A percentile compares a stretch with the other conserved stretches of the same genome.
phyloP scores from a whole-genome alignment of 2,888 invertebrate species.

The Herminia tarsipennalis region DNA sequence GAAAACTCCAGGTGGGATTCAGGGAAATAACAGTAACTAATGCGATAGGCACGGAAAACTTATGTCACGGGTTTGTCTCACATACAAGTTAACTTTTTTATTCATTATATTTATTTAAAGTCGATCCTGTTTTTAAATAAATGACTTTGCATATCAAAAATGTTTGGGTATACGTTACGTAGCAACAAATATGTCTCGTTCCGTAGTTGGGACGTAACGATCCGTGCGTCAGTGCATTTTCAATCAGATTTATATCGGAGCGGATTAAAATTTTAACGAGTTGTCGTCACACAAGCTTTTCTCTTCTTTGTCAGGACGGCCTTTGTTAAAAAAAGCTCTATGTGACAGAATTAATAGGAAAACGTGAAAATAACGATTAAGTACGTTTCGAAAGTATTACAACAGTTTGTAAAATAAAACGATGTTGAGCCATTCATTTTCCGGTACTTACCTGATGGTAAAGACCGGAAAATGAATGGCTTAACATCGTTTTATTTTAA shows the following conservation, averaged over 20 bases:
- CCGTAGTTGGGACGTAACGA: slow-evolving; percentile 60
- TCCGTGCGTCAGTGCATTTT: slow-evolving; percentile 63
- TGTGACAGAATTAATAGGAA: slow-evolving; percentile 42
- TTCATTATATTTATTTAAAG: not conserved
- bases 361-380: slow-evolving; percentile 39
- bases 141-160: slow-evolving; percentile 32
- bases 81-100: no score
- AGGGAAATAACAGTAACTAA: no score
- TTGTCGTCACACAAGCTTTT: slow-evolving; percentile 59
- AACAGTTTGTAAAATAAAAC: no score
- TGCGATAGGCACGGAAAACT: no score
- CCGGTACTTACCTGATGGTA: no score
- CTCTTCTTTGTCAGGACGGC: slow-evolving; percentile 56
- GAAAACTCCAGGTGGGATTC: no score
- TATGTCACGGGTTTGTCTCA: no score
- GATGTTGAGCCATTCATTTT: no score
- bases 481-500: no score
- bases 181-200: slow-evolving; percentile 43
- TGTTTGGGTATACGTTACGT: slow-evolving; percentile 31
- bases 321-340: slow-evolving; percentile 58
- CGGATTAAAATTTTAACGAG: slow-evolving; percentile 77
- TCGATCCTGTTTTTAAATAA: slow-evolving; percentile 13
- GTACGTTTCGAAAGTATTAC: not conserved
- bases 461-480: no score
- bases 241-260: slow-evolving; percentile 73